These are phyloP conservation scores for Progne subis DNA, from an alignment of 2,113 vertebrate species.

Conservation along the genomic window DNA sequence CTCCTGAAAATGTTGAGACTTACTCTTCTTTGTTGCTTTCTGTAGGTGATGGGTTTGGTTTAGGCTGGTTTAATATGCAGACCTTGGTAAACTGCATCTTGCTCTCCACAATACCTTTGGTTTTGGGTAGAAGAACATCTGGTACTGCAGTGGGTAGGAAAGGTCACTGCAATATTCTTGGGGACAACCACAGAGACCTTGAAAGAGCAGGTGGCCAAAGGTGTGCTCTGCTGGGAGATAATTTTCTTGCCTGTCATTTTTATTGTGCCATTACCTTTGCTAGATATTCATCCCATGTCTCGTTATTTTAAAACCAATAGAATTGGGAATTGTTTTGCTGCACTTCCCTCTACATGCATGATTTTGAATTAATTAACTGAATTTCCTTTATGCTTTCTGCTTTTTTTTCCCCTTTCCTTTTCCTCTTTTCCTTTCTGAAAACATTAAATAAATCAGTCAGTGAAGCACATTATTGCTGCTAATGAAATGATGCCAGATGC, in stretches of 20 bases:
- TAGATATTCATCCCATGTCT: background rate
- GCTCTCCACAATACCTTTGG: background rate
- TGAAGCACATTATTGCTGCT: background rate
- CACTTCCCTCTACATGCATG: background rate
- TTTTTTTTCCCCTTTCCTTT: background rate
- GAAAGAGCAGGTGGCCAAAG: background rate
- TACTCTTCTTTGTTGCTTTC: background rate
- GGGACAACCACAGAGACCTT: background rate
- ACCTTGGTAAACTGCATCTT: background rate
- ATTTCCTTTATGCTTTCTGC: background rate
- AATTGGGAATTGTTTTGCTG: background rate
- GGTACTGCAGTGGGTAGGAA: background rate
- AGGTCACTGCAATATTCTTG: background rate
- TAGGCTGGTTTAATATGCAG: background rate
- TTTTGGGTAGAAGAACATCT: background rate
- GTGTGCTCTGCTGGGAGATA: background rate
- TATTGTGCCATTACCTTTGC: background rate
- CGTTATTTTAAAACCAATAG: background rate
- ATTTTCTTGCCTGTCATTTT: background rate
- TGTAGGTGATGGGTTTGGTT: background rate
- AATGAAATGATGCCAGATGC: background rate
- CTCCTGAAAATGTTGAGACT: background rate
- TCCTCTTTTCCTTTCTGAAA: background rate
- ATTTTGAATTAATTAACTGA: background rate
- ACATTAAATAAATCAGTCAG: background rate